Evolutionary conservation across 2,113 vertebrate species (phyloP).

Genomic region (Nannospalax galili): DNA sequence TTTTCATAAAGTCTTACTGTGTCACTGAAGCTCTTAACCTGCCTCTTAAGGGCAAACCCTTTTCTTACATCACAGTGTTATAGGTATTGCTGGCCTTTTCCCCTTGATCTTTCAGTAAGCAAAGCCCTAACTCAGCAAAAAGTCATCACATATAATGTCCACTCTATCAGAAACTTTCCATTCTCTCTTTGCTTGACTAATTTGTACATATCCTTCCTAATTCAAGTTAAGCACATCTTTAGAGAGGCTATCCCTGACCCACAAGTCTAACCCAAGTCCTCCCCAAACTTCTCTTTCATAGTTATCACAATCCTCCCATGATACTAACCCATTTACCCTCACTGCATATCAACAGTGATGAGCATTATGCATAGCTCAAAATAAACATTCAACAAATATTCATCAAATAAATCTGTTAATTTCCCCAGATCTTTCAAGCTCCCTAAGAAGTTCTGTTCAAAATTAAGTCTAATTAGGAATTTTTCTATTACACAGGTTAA

Average conservation of each 20-base stretch:
- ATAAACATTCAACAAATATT: conserved; percentile 17
- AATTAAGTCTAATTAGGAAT: conserved; percentile 41
- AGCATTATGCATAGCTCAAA: conserved; percentile 28
- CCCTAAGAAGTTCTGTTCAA: conserved; percentile 40
- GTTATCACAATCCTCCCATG: background rate
- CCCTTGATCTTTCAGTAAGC: background rate
- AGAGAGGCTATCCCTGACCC: background rate
- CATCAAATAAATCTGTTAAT: conserved; percentile 49
- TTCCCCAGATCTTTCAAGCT: conserved; percentile 32
- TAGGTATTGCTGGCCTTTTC: background rate
- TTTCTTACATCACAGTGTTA: background rate
- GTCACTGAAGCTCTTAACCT: background rate
- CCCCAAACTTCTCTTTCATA: conserved; percentile 2
- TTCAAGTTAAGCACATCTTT: conserved; percentile 47
- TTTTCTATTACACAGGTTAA: conserved; percentile 35
- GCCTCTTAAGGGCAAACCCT: background rate
- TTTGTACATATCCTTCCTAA: conserved; percentile 40
- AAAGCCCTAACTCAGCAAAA: conserved; percentile 28
- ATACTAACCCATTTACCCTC: background rate
- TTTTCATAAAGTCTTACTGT: background rate
- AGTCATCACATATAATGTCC: background rate
- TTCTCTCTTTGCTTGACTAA: conserved; percentile 23
- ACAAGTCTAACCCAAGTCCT: background rate
- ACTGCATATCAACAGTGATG: background rate
- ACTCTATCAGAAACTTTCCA: conserved; percentile 26